A percentile compares a stretch with the other conserved stretches of the same genome.
Conservation (phyloP, 2,113 vertebrate species). For the Mugil cephalus region DNA sequence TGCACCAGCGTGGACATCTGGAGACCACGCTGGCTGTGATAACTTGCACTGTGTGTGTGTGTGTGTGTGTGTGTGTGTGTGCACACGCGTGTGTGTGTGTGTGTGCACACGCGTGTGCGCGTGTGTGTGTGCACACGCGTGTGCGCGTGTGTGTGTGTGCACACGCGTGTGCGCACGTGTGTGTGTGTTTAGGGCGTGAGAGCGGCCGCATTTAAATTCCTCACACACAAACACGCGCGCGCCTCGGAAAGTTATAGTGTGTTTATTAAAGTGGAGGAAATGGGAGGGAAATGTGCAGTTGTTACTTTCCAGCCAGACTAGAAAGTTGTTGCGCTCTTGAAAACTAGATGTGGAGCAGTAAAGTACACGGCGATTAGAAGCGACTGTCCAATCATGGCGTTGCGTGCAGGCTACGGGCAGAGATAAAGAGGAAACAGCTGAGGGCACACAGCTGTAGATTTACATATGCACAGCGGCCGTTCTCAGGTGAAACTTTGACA, state of each 20-base stretch:
- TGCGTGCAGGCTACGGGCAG: slow-evolving; percentile 4
- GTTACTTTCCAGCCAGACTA: slow-evolving; percentile 10
- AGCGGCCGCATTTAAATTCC: slow-evolving; percentile 55
- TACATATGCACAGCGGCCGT: not conserved
- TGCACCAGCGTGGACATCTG: slow-evolving; percentile 63
- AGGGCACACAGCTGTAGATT: slow-evolving; percentile 11
- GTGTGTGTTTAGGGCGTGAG: slow-evolving; percentile 34
- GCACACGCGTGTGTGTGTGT: slow-evolving; percentile 33
- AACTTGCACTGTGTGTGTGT: slow-evolving; percentile 40
- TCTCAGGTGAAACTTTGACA: not conserved
- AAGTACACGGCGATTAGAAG: not conserved
- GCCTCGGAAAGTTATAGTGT: slow-evolving; percentile 25
- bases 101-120: slow-evolving; percentile 28
- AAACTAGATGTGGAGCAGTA: slow-evolving; percentile 11
- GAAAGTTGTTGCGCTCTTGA: slow-evolving; percentile 14
- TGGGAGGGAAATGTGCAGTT: slow-evolving; percentile 8
- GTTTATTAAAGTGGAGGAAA: slow-evolving; percentile 33
- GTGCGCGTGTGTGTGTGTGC: slow-evolving; percentile 26
- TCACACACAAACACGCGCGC: slow-evolving; percentile 26
- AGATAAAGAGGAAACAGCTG: not conserved
- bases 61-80: slow-evolving; percentile 30
- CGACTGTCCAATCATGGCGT: not conserved
- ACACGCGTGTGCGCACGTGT: no score
- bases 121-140: slow-evolving; percentile 30
- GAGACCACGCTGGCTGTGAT: slow-evolving; percentile 55